A percentile compares a stretch with the other conserved stretches of the same genome.
Conservation (phyloP, 2,797 vertebrate genomes). For the Lycodopsis pacificus region DNA sequence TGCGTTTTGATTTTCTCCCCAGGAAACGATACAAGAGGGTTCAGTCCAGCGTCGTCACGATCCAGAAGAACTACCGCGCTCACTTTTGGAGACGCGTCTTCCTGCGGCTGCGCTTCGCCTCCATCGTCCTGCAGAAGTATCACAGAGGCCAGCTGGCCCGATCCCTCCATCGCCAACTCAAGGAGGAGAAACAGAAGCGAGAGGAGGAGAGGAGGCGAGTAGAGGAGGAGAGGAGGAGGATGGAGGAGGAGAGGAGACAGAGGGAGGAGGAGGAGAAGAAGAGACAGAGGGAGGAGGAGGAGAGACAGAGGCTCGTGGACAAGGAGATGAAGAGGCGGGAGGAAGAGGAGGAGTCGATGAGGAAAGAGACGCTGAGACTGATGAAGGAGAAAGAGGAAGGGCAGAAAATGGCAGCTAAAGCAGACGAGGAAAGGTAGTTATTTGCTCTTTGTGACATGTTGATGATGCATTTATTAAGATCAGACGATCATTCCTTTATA, state of each 20-base stretch:
- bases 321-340: slow-evolving; percentile 67
- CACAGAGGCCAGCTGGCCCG: slow-evolving; percentile 87
- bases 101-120: slow-evolving; percentile 84
- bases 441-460: not conserved
- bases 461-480: not conserved
- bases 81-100: slow-evolving; percentile 88
- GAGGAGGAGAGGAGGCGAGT: slow-evolving; percentile 80
- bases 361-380: slow-evolving; percentile 26
- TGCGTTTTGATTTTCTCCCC: slow-evolving; percentile 13
- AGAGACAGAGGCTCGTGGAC: slow-evolving; percentile 23
- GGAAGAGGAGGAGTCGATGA: slow-evolving; percentile 42
- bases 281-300: slow-evolving; percentile 19
- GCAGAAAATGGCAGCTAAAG: slow-evolving; percentile 55
- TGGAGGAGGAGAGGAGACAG: slow-evolving; percentile 39
- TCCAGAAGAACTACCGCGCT: slow-evolving; percentile 93
- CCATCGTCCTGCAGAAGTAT: slow-evolving; percentile 90
- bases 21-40: slow-evolving; percentile 91
- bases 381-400: slow-evolving; percentile 64
- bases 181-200: slow-evolving; percentile 78
- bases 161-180: slow-evolving; percentile 81
- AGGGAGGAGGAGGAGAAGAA: slow-evolving; percentile 35
- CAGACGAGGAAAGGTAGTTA: slow-evolving; percentile 70
- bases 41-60: slow-evolving; percentile 86
- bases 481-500: not conserved
- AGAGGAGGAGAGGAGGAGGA: slow-evolving; percentile 69